Evolutionary conservation across 2,113 vertebrate species (phyloP).

Genomic region (Hyaena hyaena): DNA sequence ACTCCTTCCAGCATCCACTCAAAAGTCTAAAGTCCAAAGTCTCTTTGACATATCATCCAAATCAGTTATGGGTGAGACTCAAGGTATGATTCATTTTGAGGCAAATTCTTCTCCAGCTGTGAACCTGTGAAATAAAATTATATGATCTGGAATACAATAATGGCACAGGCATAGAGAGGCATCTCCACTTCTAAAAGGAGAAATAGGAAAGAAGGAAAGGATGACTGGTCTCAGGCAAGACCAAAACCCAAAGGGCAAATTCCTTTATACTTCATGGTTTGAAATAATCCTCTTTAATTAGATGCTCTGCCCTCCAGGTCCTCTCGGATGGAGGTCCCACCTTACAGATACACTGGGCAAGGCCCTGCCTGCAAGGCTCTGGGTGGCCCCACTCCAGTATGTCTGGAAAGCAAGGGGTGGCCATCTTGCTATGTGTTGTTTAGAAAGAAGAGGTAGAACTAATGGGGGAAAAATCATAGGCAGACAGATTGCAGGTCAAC

Average conservation of each 20-base stretch:
- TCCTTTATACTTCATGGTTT: background rate
- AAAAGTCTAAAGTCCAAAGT: background rate
- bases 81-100: background rate
- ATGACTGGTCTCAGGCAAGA: background rate
- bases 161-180: background rate
- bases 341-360: background rate
- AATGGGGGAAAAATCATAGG: background rate
- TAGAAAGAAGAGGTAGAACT: background rate
- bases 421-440: background rate
- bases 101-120: background rate
- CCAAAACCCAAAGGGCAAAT: background rate
- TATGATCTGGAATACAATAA: background rate
- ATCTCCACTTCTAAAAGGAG: background rate
- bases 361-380: background rate
- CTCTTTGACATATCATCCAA: background rate
- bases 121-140: background rate
- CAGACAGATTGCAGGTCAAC: background rate
- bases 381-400: background rate
- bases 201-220: background rate
- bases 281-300: background rate
- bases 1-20: background rate
- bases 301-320: background rate
- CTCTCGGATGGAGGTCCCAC: background rate
- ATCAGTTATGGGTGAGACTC: background rate
- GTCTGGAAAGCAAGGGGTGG: background rate